Conservation (phyloP, 1,140 invertebrate species). For the Sinonovacula constricta region DNA sequence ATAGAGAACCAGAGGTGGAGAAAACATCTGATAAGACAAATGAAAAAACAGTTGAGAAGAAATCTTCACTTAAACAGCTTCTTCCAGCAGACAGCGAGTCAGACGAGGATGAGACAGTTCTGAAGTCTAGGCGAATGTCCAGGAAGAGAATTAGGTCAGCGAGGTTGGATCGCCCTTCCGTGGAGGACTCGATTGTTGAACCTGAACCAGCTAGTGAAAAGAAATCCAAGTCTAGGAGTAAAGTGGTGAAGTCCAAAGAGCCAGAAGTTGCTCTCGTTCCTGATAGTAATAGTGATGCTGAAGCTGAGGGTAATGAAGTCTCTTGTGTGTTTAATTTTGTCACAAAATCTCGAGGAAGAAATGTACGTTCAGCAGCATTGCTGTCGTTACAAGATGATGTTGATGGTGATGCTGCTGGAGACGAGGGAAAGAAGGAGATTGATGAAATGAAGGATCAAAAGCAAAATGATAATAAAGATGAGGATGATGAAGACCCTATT, state of each 20-base stretch:
- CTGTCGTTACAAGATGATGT: background rate
- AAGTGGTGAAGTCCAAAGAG: background rate
- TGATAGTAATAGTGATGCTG: background rate
- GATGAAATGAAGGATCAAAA: slow-evolving; percentile 1
- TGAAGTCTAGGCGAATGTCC: background rate
- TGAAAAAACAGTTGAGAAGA: too few relatives aligned
- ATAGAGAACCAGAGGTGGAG: slow-evolving; percentile 16
- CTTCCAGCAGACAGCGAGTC: too few relatives aligned
- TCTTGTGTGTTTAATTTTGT: background rate
- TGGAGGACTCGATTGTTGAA: too few relatives aligned
- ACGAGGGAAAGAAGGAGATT: background rate
- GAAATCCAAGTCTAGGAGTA: background rate
- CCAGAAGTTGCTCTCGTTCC: background rate
- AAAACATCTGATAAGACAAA: too few relatives aligned
- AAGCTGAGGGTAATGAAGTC: background rate
- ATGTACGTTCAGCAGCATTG: background rate
- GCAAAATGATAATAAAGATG: too few relatives aligned
- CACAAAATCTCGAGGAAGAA: background rate
- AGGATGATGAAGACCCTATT: too few relatives aligned
- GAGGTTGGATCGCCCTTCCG: too few relatives aligned
- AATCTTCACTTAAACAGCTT: too few relatives aligned
- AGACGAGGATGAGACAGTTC: background rate
- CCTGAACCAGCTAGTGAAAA: too few relatives aligned
- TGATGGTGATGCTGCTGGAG: background rate
- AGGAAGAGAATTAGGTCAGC: too few relatives aligned